Evolutionary conservation across 2,888 invertebrate species (phyloP).

Genomic region (Strigamia transsilvanica): DNA sequence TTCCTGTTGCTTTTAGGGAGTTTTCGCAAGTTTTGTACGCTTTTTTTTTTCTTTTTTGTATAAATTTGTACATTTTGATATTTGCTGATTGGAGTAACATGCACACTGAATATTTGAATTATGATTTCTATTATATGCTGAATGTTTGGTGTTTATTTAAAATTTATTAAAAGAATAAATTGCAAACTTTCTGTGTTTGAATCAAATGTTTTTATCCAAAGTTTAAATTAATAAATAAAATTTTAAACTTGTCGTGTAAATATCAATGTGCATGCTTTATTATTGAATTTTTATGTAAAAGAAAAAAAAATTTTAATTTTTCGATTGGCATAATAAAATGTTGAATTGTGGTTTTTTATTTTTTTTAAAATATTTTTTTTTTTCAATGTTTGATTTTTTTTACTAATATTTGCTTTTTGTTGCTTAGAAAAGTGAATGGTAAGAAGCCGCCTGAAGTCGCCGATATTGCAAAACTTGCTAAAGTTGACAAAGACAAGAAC

Average conservation of each 20-base stretch:
- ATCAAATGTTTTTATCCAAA: background rate
- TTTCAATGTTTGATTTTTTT: background rate
- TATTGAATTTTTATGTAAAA: background rate
- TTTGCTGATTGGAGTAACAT: conserved; percentile 1
- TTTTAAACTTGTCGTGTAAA: background rate
- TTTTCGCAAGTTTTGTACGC: conserved; percentile 9
- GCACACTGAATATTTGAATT: conserved; percentile 22
- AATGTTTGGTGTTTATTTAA: background rate
- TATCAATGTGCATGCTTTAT: conserved; percentile 23
- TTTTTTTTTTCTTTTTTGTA: too few relatives aligned
- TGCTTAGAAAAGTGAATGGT: conserved; percentile 22
- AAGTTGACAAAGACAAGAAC: conserved; percentile 64
- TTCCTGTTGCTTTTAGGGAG: background rate
- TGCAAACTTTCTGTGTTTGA: background rate
- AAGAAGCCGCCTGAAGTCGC: conserved; percentile 38
- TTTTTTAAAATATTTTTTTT: background rate
- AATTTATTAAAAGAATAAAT: background rate
- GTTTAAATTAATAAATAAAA: background rate
- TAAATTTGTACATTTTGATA: background rate
- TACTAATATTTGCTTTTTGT: background rate
- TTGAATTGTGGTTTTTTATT: background rate
- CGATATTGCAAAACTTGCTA: conserved; percentile 49
- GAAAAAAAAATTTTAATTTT: background rate
- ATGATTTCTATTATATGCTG: background rate
- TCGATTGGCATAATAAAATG: background rate